These are phyloP conservation scores for Hydrotaea cyrtoneurina DNA, from an alignment of 2,888 invertebrate genomes.

Conservation along the genomic window DNA sequence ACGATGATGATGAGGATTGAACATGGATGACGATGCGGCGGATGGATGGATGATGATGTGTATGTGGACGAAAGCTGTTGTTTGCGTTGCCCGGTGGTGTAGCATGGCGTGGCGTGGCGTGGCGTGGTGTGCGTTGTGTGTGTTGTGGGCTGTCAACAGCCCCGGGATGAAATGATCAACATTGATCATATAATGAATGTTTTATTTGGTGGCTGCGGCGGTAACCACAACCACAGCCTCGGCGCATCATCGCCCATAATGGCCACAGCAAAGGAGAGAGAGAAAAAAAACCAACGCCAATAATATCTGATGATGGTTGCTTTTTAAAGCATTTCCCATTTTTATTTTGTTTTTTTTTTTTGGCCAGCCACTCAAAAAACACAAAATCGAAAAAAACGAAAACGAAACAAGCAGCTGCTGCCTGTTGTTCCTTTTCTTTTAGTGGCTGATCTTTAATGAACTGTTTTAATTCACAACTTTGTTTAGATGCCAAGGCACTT, in stretches of 20 bases:
- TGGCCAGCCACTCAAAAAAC: background rate
- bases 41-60: constrained; percentile 12
- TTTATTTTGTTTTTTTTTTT: background rate
- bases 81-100: background rate
- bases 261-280: background rate
- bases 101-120: background rate
- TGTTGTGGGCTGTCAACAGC: constrained; percentile 79
- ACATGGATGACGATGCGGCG: constrained; percentile 41
- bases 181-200: constrained; percentile 79
- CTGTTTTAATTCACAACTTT: constrained; percentile 16
- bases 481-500: background rate
- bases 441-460: background rate
- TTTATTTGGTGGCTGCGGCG: constrained; percentile 44
- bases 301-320: background rate
- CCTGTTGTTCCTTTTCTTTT: constrained; percentile 24
- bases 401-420: constrained; percentile 51
- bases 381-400: background rate
- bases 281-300: constrained; percentile 17
- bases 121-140: constrained; percentile 53
- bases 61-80: background rate
- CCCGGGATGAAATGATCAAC: constrained; percentile 80
- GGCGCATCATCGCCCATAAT: background rate
- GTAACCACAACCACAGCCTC: constrained; percentile 37
- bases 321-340: background rate
- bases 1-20: constrained; percentile 49